These are phyloP conservation scores for Junonia oenone DNA, from an alignment of 2,888 invertebrate species.

Conservation along the genomic window DNA sequence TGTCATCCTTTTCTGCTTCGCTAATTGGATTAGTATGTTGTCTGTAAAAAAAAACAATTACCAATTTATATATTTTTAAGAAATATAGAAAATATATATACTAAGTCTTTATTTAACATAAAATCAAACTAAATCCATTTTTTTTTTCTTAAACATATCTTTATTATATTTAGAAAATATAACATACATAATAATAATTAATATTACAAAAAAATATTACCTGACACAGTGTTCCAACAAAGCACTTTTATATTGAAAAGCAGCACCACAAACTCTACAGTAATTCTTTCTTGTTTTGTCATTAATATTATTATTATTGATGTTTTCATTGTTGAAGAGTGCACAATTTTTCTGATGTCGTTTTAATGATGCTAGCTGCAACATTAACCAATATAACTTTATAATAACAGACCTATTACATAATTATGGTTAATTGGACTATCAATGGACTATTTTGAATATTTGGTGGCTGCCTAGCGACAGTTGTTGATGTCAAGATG, in stretches of 20 bases:
- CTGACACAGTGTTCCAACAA: constrained; percentile 59
- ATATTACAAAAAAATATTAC: constrained; percentile 36
- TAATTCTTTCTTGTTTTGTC: constrained; percentile 51
- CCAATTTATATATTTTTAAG: no score
- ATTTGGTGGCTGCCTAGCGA: no score
- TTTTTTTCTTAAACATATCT: no score
- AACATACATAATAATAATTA: not conserved
- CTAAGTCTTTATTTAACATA: no score
- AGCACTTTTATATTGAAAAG: constrained; percentile 59
- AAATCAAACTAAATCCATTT: no score
- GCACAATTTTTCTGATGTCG: constrained; percentile 53
- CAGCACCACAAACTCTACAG: constrained; percentile 55
- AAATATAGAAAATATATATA: no score
- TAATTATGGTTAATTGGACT: no score
- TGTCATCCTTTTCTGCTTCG: constrained; percentile 41
- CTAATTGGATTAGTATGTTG: constrained; percentile 43
- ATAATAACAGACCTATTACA: no score
- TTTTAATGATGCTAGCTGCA: constrained; percentile 58
- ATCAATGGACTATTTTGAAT: no score
- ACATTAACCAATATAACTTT: constrained; percentile 7
- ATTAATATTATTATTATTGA: constrained; percentile 33
- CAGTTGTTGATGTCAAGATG: no score
- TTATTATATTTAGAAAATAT: not conserved
- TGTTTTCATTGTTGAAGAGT: constrained; percentile 27
- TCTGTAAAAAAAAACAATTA: constrained; percentile 28